phyloP scores from a whole-genome alignment of 2,797 vertebrate genomes.

The Pitangus sulphuratus region DNA sequence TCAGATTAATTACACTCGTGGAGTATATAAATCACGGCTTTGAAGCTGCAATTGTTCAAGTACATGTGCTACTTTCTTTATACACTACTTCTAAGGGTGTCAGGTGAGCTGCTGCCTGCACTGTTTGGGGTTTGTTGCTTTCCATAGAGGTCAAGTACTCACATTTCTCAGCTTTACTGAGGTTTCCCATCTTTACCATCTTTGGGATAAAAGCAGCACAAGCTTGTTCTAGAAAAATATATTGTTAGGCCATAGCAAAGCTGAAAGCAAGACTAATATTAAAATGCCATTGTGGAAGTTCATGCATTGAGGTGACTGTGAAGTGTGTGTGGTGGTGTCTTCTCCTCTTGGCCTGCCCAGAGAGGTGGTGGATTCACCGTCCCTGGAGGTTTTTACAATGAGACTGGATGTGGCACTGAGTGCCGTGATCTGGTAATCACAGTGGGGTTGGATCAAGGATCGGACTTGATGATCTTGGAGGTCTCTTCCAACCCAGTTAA shows the following conservation, averaged over 20 bases:
- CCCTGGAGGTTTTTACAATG: too few relatives aligned
- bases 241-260: neutral
- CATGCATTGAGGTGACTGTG: accelerated
- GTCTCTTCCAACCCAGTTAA: too few relatives aligned
- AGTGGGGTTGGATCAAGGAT: too few relatives aligned
- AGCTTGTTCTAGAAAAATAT: neutral
- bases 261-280: neutral
- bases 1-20: neutral
- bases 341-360: too few relatives aligned
- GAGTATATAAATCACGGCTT: neutral
- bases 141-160: neutral
- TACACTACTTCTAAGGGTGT: neutral
- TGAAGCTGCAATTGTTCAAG: neutral
- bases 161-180: neutral
- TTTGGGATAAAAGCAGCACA: accelerated
- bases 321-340: accelerated
- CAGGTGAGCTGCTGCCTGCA: neutral
- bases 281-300: neutral
- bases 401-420: too few relatives aligned
- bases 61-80: neutral
- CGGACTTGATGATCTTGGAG: too few relatives aligned
- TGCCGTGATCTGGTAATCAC: too few relatives aligned
- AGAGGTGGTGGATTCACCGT: too few relatives aligned
- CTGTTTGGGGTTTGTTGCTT: neutral
- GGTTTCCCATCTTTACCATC: neutral